A percentile compares a stretch with the other conserved stretches of the same genome.
These are phyloP conservation scores for Petrosia ficiformis DNA, from an alignment of 37 sponge, comb jelly and placozoan species.

Conservation along the genomic window DNA sequence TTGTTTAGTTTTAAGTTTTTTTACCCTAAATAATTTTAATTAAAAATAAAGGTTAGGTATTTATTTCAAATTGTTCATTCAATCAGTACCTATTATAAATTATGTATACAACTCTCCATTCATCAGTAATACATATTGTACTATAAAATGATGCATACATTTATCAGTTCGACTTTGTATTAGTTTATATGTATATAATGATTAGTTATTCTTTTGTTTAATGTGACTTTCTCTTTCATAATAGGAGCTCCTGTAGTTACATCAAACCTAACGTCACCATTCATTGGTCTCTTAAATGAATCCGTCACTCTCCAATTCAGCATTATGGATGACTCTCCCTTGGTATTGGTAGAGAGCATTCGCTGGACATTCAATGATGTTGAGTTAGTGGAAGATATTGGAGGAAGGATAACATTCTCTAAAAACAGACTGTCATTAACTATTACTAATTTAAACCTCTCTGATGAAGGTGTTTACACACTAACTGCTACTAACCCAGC, in stretches of 20 bases:
- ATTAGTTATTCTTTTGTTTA: too few relatives aligned
- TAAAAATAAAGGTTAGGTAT: too few relatives aligned
- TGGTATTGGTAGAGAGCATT: not conserved
- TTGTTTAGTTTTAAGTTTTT: too few relatives aligned
- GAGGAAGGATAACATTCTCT: not conserved
- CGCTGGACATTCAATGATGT: not conserved
- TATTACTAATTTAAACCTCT: not conserved
- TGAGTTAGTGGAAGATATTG: not conserved
- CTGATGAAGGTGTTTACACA: conserved; percentile 22
- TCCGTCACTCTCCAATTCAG: not conserved
- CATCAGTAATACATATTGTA: too few relatives aligned
- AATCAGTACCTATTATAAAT: too few relatives aligned
- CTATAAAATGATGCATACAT: too few relatives aligned
- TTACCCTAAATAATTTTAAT: too few relatives aligned
- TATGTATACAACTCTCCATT: too few relatives aligned
- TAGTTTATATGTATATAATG: too few relatives aligned
- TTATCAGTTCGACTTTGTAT: too few relatives aligned
- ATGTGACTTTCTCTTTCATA: too few relatives aligned
- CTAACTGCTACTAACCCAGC: conserved; percentile 5
- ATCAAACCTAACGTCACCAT: not conserved
- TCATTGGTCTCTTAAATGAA: not conserved
- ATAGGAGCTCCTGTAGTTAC: not conserved
- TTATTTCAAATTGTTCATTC: too few relatives aligned
- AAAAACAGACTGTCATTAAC: not conserved
- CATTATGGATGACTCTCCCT: not conserved